Base-by-base conservation (phyloP, 2,888 invertebrate genomes). In the Harpalus rufipes region DNA sequence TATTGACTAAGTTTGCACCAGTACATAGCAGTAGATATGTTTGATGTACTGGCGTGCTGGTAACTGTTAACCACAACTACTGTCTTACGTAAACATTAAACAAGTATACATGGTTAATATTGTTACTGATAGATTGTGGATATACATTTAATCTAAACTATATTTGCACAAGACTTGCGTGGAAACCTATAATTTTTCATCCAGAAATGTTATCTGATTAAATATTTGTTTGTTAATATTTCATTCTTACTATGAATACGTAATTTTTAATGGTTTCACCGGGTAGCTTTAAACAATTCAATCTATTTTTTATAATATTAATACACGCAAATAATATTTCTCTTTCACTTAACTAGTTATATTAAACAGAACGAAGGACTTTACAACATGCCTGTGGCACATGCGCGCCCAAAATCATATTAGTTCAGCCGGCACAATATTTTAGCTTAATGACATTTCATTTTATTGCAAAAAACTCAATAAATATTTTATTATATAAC, bases 31-130 rank as follows among this genome's bases (percentile, higher is more conserved):
- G 68, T n/a, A 32, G 39, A 32, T 68, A 68, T 68, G 68, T 39
- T 68, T 41, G 65, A 21, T 21, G 39, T 68, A 39, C 32, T 68
- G 14, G n/a, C 39, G 39, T 39, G 14, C 0, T 14, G 25, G 25
- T 32, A 14, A 51, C 16, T 58, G 58, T 7, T 58, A 39, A 39
- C 39, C 39, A 68, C 32, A 68, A 32, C n/a, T 63, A 12, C 14
- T 25, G 68, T 25, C 68, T 39, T 39, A 14, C 2, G 68, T 68
- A 68, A 68, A 68, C 68, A 68, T 39, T 68, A 68, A 68, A 68
- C 68, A 68, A 14, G n/a, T 68, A 8, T 32, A n/a, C 39, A 68
- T 14, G 14, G 32, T 68, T 68, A 39, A 68, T 68, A 14, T 68
- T 65, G 32, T n/a, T 32, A 65, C 44, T 10, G 44, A 51, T 12